Evolutionary conservation across 2,797 vertebrate species (phyloP).

Genomic region (Peromyscus melanophrys): DNA sequence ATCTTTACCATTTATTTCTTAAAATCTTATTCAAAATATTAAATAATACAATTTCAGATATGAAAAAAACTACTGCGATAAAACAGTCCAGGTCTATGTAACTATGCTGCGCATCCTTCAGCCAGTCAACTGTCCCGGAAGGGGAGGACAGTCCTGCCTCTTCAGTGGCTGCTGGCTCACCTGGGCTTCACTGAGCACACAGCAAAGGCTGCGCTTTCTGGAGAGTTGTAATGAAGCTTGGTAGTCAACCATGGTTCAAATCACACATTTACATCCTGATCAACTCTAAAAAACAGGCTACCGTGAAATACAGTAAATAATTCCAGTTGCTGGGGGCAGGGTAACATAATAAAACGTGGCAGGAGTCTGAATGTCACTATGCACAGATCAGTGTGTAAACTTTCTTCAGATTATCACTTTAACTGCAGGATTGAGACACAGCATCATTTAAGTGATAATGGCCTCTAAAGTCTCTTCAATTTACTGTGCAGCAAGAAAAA

Average conservation of each 20-base stretch:
- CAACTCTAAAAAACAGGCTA: conserved; percentile 81
- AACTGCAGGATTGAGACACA: conserved; percentile 52
- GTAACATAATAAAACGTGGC: conserved; percentile 61
- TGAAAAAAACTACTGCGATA: conserved; percentile 88
- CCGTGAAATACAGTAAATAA: conserved; percentile 80
- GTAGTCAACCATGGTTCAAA: conserved; percentile 79
- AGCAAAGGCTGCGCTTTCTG: not conserved
- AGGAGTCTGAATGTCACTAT: not conserved
- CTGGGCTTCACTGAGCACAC: not conserved
- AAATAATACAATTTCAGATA: conserved; percentile 89
- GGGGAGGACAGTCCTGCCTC: conserved; percentile 44
- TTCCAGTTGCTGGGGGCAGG: conserved; percentile 84
- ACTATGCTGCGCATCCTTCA: conserved; percentile 81
- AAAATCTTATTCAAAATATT: conserved; percentile 90
- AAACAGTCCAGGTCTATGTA: conserved; percentile 80
- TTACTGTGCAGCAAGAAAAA: conserved; percentile 73
- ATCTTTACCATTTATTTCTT: conserved; percentile 88
- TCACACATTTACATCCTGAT: conserved; percentile 86
- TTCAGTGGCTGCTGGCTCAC: not conserved
- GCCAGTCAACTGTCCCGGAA: conserved; percentile 65
- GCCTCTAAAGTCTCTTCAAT: conserved; percentile 49
- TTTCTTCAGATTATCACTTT: conserved; percentile 52
- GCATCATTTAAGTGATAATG: conserved; percentile 48
- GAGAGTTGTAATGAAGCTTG: conserved; percentile 56
- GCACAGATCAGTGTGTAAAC: conserved; percentile 62